Percentiles rank a stretch among this genome's conserved stretches.
Conservation (phyloP, 2,113 vertebrate species). For the Thunnus thynnus region DNA sequence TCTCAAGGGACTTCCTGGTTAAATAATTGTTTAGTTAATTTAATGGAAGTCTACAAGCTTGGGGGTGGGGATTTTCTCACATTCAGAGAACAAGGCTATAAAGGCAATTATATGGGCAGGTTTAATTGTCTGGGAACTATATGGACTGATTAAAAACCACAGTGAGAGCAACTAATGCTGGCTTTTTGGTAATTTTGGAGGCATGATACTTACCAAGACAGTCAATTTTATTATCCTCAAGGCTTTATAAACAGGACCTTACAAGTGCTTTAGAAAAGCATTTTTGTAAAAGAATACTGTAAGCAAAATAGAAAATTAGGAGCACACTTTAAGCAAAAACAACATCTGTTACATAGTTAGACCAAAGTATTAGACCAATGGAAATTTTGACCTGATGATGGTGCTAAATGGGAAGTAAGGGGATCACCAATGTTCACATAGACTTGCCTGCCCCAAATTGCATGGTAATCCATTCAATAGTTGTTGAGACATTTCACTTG, state of each 20-base stretch:
- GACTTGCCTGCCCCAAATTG: no score
- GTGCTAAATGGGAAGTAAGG: no score
- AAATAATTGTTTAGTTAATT: slow-evolving; percentile 65
- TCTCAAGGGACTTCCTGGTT: no score
- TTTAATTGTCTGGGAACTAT: slow-evolving; percentile 67
- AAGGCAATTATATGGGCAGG: slow-evolving; percentile 60
- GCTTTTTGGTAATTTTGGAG: slow-evolving; percentile 29
- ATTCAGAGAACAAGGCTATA: slow-evolving; percentile 48
- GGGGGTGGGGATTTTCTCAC: slow-evolving; percentile 26
- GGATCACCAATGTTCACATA: no score
- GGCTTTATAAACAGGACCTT: slow-evolving; percentile 36
- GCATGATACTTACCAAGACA: slow-evolving; percentile 42
- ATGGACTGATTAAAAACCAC: slow-evolving; percentile 65
- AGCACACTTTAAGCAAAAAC: background rate
- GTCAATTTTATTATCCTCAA: slow-evolving; percentile 40
- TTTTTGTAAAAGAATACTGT: background rate
- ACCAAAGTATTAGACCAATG: background rate
- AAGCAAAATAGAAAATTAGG: background rate
- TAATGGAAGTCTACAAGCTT: slow-evolving; percentile 52
- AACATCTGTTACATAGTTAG: background rate
- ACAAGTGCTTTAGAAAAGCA: background rate
- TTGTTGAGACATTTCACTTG: no score
- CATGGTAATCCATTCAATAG: no score
- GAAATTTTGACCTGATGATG: background rate
- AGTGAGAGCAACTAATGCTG: slow-evolving; percentile 35